Evolutionary conservation across 2,888 invertebrate genomes (phyloP).

Genomic region (Oxyteleia sp.): DNA sequence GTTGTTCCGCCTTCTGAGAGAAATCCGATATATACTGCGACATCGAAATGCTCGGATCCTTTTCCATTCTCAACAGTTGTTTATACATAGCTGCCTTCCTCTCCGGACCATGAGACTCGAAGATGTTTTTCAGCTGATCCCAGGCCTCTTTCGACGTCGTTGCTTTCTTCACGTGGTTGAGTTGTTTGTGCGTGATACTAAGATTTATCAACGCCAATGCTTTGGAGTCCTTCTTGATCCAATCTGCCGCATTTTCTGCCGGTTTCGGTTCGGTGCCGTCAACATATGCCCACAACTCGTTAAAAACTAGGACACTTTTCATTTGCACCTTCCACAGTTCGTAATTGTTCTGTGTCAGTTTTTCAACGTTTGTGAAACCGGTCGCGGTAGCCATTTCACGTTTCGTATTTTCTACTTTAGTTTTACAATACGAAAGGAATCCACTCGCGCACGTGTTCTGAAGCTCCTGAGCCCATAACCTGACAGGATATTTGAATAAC

Average conservation of each 20-base stretch:
- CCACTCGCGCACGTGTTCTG: conserved; percentile 17
- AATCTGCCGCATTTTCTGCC: conserved; percentile 7
- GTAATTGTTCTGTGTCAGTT: not conserved
- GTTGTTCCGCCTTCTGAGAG: conserved; percentile 43
- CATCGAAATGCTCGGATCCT: conserved; percentile 50
- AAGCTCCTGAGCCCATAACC: not conserved
- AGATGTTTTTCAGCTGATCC: conserved; percentile 31
- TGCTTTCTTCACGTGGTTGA: conserved; percentile 22
- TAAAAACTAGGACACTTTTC: not conserved
- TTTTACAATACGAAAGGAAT: not conserved
- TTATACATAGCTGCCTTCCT: conserved; percentile 55
- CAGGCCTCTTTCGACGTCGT: conserved; percentile 15
- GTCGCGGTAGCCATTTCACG: conserved; percentile 47
- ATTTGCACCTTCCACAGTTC: not conserved
- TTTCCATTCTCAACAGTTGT: conserved; percentile 47
- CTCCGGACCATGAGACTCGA: conserved; percentile 70
- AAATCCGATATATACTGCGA: conserved; percentile 67
- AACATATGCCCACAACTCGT: not conserved
- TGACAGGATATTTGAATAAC: conserved; percentile 10
- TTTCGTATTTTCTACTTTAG: too few relatives aligned
- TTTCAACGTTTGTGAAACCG: conserved; percentile 1
- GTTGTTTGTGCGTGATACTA: conserved; percentile 39
- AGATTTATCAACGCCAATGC: conserved; percentile 60
- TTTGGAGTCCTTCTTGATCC: conserved; percentile 59
- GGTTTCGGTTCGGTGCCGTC: conserved; percentile 21